Evolutionary conservation across 1,140 invertebrate species (phyloP), one percentile per base, ranked within the genome.

Genomic region (Drosophila aff.): DNA sequence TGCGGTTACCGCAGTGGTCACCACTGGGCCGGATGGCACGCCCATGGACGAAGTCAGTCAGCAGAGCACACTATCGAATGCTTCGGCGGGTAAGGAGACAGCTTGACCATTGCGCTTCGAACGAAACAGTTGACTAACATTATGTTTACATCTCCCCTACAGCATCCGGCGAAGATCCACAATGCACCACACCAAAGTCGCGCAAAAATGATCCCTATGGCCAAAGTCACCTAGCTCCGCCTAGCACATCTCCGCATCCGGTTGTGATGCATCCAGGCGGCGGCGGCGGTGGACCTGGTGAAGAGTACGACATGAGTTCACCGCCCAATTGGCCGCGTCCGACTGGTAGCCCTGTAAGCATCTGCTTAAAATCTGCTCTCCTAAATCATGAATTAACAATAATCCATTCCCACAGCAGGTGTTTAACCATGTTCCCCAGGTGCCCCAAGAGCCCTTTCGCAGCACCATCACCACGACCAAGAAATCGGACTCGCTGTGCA

Each of bases 281-380:
- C 21, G 76, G 78, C 59, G 76, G 79, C 7, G 59, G 81, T 72
- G 97, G 96, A 9, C 95, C 96, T 87, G 97, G 98, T 91, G 98
- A 99, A 90, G 97, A 99, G 89, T 98, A 98, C 94, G 97, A 97
- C 93, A 96, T 97, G 83, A 96, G 95, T 92, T 97, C 96, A 92
- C 97, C 97, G 66, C 96, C 96, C 89, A 94, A 94, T 69, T 97
- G 97, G 97, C 95, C 97, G 60, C 95, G 97, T 81, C 97, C 97
- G 79, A 97, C 97, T 81, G 97, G 97, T 92, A 97, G 97, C 95
- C 97, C 97, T 91, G 97, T 98, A 95, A 95, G 55, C 11, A 16
- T 2, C 7, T 2, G 1, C 21, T 21, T 2, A 21, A 21, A 21
- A 21, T 21, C 21, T 21, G 21, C 21, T 21, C 21, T 21, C 3